Evolutionary conservation across 92 coral and sea anemone species (phyloP), one percentile per base, ranked within the genome.

Genomic region (Diadumene lineata): DNA sequence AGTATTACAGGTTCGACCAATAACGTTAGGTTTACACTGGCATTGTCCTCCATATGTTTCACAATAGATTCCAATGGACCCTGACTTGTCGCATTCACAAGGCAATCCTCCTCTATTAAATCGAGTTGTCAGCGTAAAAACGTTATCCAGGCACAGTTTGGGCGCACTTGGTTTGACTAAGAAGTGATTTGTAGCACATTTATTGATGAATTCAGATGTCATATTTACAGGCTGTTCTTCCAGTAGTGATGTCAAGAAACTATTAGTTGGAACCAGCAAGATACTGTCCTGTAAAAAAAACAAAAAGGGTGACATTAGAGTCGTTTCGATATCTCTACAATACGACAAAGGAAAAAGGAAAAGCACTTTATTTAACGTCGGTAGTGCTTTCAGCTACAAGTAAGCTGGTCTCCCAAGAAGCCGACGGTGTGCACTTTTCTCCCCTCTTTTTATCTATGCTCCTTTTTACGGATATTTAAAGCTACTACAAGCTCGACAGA

Each of bases 21-120:
- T 85, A 81, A 94, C 92, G 66, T 94, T 92, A 43, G 68, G 70
- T 61, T 68, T 85, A 75, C 98, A 94, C 22, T 53, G 73, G 76
- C 98, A 94, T 46, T 94, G 98, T 46, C 98, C 98, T 15, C 98
- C 97, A 44, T 80, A 84, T 82, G 92, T 79, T 79, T 82, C 87
- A 79, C 98, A 94, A 68, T 79, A 78, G 18, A 56, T 71, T 68
- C 79, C 76, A 33, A 70, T 25, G 25, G 97, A 84, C 62, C 98
- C 98, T 73, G 61, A 71, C 53, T 70, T 76, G 65, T 92, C 86
- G 80, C 98, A 94, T 77, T 82, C 72, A 66, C 98, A 94, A 43
- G 88, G 50, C 48, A 86, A 33, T 7, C 92, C 89, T 31, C 92
- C 97, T 23, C 79, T 70, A 68, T 92, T 92, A 48, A 92, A 85